Evolutionary conservation across 2,888 invertebrate species (phyloP).

Genomic region (Dicycla oo): DNA sequence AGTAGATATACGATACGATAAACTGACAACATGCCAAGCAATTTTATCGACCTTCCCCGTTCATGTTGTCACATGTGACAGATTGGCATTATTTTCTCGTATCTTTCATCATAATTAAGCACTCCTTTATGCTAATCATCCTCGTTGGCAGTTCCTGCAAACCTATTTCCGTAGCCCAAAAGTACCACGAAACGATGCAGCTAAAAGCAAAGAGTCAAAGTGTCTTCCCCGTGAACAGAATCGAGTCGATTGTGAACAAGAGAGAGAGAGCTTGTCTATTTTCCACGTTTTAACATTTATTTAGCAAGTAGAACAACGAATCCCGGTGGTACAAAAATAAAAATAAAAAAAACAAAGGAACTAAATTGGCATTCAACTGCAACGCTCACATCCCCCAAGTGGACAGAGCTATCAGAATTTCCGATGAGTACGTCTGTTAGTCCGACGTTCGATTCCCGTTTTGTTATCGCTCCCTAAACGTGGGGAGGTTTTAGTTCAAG

Average conservation of each 20-base stretch:
- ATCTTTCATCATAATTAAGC: not conserved
- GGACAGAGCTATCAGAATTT: conserved; percentile 68
- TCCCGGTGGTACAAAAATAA: conserved; percentile 48
- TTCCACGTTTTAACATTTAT: conserved; percentile 46
- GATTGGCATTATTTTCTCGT: not conserved
- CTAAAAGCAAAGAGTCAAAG: conserved; percentile 8
- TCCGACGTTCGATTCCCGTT: conserved; percentile 61
- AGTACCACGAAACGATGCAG: not conserved
- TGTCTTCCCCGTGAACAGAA: conserved; percentile 4
- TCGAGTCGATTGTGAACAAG: conserved; percentile 6
- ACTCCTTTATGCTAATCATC: not conserved
- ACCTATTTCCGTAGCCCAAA: not conserved
- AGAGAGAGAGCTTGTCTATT: conserved; percentile 21
- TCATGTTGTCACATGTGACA: too few relatives aligned
- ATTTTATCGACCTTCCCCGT: not conserved
- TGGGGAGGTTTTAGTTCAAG: conserved; percentile 50
- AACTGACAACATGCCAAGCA: not conserved
- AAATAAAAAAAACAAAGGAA: conserved; percentile 49
- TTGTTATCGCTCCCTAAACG: conserved; percentile 67
- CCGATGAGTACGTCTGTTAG: conserved; percentile 69
- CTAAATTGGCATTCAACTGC: conserved; percentile 67
- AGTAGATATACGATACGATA: too few relatives aligned
- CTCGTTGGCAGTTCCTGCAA: not conserved
- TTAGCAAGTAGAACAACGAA: conserved; percentile 49
- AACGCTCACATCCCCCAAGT: conserved; percentile 64